A percentile compares a stretch with the other conserved stretches of the same genome.
Conservation (phyloP, 2,797 vertebrate genomes). For the Trachops cirrhosus region DNA sequence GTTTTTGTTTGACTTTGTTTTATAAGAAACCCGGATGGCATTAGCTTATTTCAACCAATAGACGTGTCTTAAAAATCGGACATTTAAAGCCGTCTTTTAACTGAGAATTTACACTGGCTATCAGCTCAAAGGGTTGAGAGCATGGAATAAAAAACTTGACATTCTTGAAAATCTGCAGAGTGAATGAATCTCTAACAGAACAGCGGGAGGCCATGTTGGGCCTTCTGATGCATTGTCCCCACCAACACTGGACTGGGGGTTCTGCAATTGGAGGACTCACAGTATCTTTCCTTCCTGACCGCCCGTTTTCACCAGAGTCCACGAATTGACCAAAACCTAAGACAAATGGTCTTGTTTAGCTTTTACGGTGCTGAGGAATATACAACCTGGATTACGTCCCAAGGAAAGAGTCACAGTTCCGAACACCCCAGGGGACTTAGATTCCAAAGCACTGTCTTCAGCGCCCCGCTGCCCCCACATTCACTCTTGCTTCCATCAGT, state of each 20-base stretch:
- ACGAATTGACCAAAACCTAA: neutral
- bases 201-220: neutral
- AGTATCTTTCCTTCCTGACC: neutral
- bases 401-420: neutral
- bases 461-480: accelerated
- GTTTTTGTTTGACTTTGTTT: neutral
- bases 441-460: neutral
- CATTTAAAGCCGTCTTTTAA: neutral
- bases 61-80: neutral
- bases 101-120: neutral
- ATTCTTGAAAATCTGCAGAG: neutral
- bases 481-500: neutral
- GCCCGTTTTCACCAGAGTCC: neutral
- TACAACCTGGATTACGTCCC: neutral
- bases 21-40: neutral
- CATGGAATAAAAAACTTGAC: neutral
- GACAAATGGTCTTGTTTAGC: neutral
- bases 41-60: neutral
- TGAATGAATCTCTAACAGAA: neutral
- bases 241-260: too few species aligned
- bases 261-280: neutral
- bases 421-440: neutral
- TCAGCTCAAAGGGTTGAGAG: neutral
- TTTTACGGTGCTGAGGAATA: neutral
- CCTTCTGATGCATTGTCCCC: neutral